Percentiles rank a stretch among this genome's conserved stretches.
These are phyloP conservation scores for Scatophagus argus DNA, from an alignment of 2,113 vertebrate genomes.

Conservation along the genomic window DNA sequence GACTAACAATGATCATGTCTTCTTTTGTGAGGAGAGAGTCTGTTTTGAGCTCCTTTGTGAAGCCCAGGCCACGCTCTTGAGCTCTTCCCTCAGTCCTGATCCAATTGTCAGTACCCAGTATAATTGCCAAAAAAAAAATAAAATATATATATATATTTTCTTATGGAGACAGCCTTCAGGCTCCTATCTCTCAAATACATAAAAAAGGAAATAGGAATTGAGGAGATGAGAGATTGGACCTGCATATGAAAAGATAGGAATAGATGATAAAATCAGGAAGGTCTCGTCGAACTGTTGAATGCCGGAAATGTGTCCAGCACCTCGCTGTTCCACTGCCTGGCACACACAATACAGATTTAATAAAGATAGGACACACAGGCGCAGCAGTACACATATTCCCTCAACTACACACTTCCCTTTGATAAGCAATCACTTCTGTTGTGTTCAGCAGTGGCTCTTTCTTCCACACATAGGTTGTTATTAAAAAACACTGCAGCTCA, in stretches of 20 bases:
- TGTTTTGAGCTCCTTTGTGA: constrained; percentile 6
- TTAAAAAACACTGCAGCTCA: constrained; percentile 43
- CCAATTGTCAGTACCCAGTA: not conserved
- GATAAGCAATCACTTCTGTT: constrained; percentile 48
- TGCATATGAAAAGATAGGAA: constrained; percentile 32
- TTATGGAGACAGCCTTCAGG: constrained; percentile 23
- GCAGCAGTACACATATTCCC: not conserved
- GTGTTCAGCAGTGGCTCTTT: constrained; percentile 24
- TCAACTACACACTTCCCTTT: constrained; percentile 50
- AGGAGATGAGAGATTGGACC: constrained; percentile 32
- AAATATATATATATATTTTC: constrained; percentile 39
- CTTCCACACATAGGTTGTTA: constrained; percentile 40
- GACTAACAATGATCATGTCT: not conserved
- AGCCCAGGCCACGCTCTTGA: not conserved
- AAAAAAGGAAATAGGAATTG: constrained; percentile 41
- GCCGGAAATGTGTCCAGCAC: constrained; percentile 42
- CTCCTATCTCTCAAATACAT: constrained; percentile 18
- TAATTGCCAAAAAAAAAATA: constrained; percentile 39
- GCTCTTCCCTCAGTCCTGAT: not conserved
- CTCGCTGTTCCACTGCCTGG: constrained; percentile 17
- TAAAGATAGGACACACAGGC: constrained; percentile 60
- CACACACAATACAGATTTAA: constrained; percentile 61
- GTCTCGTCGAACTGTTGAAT: constrained; percentile 22
- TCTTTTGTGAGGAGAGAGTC: not conserved
- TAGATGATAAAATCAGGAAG: constrained; percentile 28